These are phyloP conservation scores for Neoaliturus tenellus DNA, from an alignment of 2,888 invertebrate genomes.

Conservation along the genomic window DNA sequence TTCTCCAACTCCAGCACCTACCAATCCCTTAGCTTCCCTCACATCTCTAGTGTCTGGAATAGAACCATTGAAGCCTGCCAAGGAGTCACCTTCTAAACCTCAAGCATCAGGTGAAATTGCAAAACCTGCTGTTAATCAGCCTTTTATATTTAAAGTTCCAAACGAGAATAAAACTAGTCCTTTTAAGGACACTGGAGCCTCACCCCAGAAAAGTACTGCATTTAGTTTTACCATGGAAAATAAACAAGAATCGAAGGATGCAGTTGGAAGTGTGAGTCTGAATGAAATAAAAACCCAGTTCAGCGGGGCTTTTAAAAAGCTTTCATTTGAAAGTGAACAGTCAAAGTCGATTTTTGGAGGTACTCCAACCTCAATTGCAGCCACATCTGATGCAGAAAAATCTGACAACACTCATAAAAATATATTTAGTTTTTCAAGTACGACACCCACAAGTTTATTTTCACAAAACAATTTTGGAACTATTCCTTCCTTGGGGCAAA, in stretches of 20 bases:
- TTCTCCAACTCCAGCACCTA: not conserved
- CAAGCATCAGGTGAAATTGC: not conserved
- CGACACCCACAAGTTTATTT: slow-evolving; percentile 48
- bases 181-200: not conserved
- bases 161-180: slow-evolving; percentile 12
- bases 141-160: not conserved
- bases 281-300: not conserved
- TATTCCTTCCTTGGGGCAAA: not conserved
- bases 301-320: slow-evolving; percentile 30
- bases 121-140: not conserved
- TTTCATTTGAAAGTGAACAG: slow-evolving; percentile 11
- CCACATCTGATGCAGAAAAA: not conserved
- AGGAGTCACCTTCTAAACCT: not conserved
- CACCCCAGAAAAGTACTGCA: not conserved
- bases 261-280: not conserved
- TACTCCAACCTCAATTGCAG: not conserved
- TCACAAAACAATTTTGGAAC: not conserved
- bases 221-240: slow-evolving; percentile 4
- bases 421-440: slow-evolving; percentile 7
- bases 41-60: slow-evolving; percentile 14
- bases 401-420: not conserved
- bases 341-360: slow-evolving; percentile 35
- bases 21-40: slow-evolving; percentile 21
- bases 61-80: slow-evolving; percentile 32
- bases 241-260: not conserved